Evolutionary conservation across 2,113 vertebrate species (phyloP).

Genomic region (Melanocharis versteri): DNA sequence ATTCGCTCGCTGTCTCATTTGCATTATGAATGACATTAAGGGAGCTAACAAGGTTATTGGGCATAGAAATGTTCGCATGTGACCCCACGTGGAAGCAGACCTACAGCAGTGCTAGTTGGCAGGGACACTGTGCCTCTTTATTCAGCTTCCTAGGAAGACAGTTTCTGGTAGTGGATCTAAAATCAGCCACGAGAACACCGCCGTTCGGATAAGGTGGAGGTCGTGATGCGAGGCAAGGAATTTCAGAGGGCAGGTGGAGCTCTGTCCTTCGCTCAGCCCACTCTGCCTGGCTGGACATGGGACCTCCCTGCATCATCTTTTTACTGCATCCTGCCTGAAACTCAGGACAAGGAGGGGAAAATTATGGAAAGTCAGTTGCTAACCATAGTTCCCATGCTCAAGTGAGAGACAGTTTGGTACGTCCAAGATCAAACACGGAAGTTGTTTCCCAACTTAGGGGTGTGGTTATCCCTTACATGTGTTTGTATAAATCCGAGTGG

Average conservation of each 20-base stretch:
- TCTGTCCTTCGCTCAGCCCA: neutral
- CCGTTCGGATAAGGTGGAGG: neutral
- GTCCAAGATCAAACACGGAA: neutral
- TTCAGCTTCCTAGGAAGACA: constrained; percentile 78
- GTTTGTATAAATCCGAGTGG: neutral
- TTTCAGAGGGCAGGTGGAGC: neutral
- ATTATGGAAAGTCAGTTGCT: neutral
- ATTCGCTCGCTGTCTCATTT: constrained; percentile 86
- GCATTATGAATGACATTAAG: constrained; percentile 88
- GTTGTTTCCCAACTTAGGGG: rapidly evolving
- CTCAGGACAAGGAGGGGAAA: neutral
- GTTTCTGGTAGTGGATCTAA: constrained; percentile 77
- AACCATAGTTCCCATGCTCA: rapidly evolving
- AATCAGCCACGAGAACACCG: neutral
- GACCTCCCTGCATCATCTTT: neutral
- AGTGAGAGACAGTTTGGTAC: neutral
- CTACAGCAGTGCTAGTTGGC: constrained; percentile 89
- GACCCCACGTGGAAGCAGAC: constrained; percentile 90
- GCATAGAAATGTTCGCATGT: constrained; percentile 84
- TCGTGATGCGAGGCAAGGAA: neutral
- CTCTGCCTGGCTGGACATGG: neutral
- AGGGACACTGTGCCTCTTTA: constrained; percentile 85
- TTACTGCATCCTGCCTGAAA: neutral
- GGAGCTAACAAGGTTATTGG: constrained; percentile 89
- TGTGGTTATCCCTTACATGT: neutral